A percentile compares a stretch with the other conserved stretches of the same genome.
Evolutionary conservation across 2,888 invertebrate genomes (phyloP).

Genomic region (Iselma pallidipennis): DNA sequence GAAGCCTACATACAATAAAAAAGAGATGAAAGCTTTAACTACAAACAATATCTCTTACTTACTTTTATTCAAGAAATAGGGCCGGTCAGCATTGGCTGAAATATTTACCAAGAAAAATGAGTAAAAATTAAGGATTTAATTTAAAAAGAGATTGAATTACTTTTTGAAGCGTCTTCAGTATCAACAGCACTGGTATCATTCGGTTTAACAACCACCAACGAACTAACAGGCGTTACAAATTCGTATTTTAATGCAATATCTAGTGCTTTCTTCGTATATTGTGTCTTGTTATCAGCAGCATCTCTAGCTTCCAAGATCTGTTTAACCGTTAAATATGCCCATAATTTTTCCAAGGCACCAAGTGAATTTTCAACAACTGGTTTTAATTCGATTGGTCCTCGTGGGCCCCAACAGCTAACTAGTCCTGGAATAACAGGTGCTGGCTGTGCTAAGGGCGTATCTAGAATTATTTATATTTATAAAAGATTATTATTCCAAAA

Average conservation of each 20-base stretch:
- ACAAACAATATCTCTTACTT: no score
- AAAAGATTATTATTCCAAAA: not conserved
- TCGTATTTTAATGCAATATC: constrained; percentile 60
- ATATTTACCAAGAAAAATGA: no score
- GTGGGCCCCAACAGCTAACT: constrained; percentile 31
- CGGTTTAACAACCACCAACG: constrained; percentile 70
- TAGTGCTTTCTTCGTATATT: constrained; percentile 60
- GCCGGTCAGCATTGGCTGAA: no score
- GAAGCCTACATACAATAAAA: no score
- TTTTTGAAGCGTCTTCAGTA: constrained; percentile 39
- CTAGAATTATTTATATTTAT: not conserved
- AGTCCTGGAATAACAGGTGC: constrained; percentile 36
- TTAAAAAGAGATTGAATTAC: constrained; percentile 39
- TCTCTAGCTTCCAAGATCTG: constrained; percentile 63
- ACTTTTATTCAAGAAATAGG: no score
- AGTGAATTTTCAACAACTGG: constrained; percentile 42
- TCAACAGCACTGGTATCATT: constrained; percentile 55
- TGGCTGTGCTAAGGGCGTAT: constrained; percentile 13
- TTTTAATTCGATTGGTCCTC: constrained; percentile 37
- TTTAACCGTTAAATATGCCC: constrained; percentile 70
- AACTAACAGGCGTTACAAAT: constrained; percentile 72
- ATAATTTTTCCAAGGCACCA: constrained; percentile 55
- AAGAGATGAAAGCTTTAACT: no score
- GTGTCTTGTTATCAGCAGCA: constrained; percentile 39
- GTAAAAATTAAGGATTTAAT: not conserved